A percentile compares a stretch with the other conserved stretches of the same genome.
Conservation (phyloP, 2,888 invertebrate species). For the Limnephilus lunatus region DNA sequence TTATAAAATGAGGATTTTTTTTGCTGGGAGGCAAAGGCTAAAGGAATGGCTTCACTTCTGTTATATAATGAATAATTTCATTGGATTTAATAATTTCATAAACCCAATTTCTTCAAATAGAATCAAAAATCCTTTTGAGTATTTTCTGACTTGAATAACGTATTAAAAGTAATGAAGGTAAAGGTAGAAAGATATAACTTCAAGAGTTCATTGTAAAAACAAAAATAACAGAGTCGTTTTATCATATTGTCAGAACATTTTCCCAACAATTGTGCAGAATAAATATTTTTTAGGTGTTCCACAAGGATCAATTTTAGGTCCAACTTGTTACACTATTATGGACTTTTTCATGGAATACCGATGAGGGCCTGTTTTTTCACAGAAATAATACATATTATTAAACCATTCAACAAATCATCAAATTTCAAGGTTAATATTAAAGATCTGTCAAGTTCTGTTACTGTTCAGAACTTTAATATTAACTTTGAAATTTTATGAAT, state of each 20-base stretch:
- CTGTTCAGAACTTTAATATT: too few species aligned
- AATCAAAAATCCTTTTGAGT: background rate
- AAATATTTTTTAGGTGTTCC: background rate
- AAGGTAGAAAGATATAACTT: background rate
- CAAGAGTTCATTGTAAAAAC: background rate
- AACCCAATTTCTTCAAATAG: background rate
- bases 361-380: too few species aligned
- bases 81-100: background rate
- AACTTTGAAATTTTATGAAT: too few species aligned
- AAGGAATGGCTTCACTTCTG: background rate
- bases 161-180: background rate
- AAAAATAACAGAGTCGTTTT: background rate
- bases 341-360: too few species aligned
- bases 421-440: too few species aligned
- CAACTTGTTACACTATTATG: background rate
- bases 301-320: background rate
- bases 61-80: background rate
- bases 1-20: background rate
- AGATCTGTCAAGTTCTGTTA: too few species aligned
- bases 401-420: too few species aligned
- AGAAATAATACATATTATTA: too few species aligned
- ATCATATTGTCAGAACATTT: background rate
- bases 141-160: background rate
- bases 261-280: background rate
- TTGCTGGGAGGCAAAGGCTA: background rate